Evolutionary conservation across 2,113 vertebrate species (phyloP), one percentile per base, ranked within the genome.

Genomic region (Corythornis madagascariensis): DNA sequence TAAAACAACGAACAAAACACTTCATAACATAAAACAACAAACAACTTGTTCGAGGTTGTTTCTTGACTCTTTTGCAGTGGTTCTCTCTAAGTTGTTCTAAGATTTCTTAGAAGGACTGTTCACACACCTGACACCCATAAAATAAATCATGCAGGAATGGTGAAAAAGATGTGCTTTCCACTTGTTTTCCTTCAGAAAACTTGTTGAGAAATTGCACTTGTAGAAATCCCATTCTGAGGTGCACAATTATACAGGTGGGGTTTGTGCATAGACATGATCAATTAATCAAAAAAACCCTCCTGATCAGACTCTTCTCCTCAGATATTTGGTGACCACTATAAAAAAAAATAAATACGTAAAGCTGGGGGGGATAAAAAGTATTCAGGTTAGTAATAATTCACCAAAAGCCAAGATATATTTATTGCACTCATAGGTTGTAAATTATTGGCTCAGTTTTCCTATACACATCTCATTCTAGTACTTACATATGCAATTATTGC

Each of bases 401-500:
- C 8, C 25, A 28, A 26, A 48, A 93, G 29, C 24, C 20, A 50
- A 65, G 38, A 50, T 21, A 9, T 42, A 52, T 60, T 65, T 86
- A 52, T 63, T 83, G n/a, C 28, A 60, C 25, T 53, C 43, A 33
- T 35, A 61, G 38, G 12, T 11, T 73, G 38, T 75, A 86, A 88
- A 75, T 85, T 83, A 47, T 9, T 18, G 47, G 15, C 35, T 78
- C 20, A 2, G 16, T 91, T 78, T 76, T 56, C 48, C 63, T 40
- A 1, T 42, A 67, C 31, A 11, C 70, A 18, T 76, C 47, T 85
- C n/a, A 0, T 76, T 21, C 63, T 70, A 33, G 67, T 89, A 83
- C 76, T 72, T 91, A 65, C 47, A 52, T 74, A 70, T 42, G 70
- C 57, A 95, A 76, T 76, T 90, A 91, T 67, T 83, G n/a, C 45